Conservation (phyloP, 2,113 vertebrate species). For the Siphamia tubifer region DNA sequence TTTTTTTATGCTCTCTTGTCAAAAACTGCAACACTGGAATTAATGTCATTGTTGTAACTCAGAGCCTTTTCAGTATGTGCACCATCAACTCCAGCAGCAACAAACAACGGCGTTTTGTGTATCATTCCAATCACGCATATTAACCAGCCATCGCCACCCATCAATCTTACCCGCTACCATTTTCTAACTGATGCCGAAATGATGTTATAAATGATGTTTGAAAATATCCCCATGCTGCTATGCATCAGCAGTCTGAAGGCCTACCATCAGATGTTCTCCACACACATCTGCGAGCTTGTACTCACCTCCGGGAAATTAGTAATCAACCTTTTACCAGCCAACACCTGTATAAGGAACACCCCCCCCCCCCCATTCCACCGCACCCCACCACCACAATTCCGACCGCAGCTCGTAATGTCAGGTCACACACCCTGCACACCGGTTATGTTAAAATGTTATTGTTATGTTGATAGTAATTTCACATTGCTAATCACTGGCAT, state of each 20-base stretch:
- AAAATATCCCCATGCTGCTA: constrained; percentile 41
- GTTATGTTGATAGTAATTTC: constrained; percentile 44
- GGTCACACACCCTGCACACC: constrained; percentile 30
- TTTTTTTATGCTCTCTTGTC: too few relatives aligned
- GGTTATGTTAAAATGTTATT: constrained; percentile 34
- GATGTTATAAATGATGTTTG: constrained; percentile 68
- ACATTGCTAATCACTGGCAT: constrained; percentile 53
- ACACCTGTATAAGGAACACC: constrained; percentile 62
- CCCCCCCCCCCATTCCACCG: constrained; percentile 11
- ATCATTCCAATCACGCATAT: constrained; percentile 68
- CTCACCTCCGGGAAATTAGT: constrained; percentile 73
- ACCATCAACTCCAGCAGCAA: constrained; percentile 22
- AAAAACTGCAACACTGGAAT: constrained; percentile 46
- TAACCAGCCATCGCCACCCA: constrained; percentile 59
- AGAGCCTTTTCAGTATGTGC: constrained; percentile 20
- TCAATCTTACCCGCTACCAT: constrained; percentile 66
- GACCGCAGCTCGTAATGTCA: constrained; percentile 46
- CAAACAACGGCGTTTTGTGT: constrained; percentile 12
- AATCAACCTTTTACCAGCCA: constrained; percentile 68
- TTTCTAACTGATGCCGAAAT: constrained; percentile 67
- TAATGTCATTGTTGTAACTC: constrained; percentile 45
- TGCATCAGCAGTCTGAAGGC: constrained; percentile 54
- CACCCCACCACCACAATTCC: too few relatives aligned
- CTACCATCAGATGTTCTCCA: constrained; percentile 47
- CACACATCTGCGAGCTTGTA: constrained; percentile 55